Evolutionary conservation across 2,888 invertebrate species (phyloP), one percentile per base, ranked within the genome.

Genomic region (Graphium colonna): DNA sequence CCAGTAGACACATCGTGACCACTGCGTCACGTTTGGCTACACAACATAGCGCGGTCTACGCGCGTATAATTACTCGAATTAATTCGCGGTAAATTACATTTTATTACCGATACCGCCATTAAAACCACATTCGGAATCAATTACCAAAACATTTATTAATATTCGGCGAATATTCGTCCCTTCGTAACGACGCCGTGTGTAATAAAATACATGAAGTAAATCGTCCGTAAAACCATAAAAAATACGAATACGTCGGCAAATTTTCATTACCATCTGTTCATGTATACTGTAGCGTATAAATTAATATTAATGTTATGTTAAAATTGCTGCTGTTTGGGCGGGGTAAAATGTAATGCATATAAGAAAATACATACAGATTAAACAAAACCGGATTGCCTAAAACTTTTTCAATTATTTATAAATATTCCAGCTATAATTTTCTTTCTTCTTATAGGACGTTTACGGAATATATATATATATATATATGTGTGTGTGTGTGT

Each of bases 61-160:
- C 36, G 36, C n/a, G n/a, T n/a, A 36, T 36, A 45, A 45, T 36
- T 17, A 17, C 45, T 7, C n/a, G 36, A 15, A 48, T 31, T 31
- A 16, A 48, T 28, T 31, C 13, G 8, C 17, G 28, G 8, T 40
- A 16, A n/a, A 40, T 40, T 28, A 28, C 2, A 40, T 40, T 40
- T 48, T 17, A 40, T 40, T 16, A 17, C 28, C 16, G 40, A 28
- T 40, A 31, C 26, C 16, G 40, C 40, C 15, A 40, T 41, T 48
- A 40, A 48, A 48, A 48, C 48, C 40, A 40, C 48, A 48, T 40
- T 41, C 16, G 40, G 31, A 28, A 48, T 48, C 48, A 48, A 48
- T 48, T 48, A 41, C 12, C 28, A 12, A 31, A 7, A 17, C 31
- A 17, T 48, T 40, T 48, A 40, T 48, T 28, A 48, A 40, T 28